These are phyloP conservation scores for Esperia sulphurella DNA, from an alignment of 2,888 invertebrate genomes.

Conservation along the genomic window DNA sequence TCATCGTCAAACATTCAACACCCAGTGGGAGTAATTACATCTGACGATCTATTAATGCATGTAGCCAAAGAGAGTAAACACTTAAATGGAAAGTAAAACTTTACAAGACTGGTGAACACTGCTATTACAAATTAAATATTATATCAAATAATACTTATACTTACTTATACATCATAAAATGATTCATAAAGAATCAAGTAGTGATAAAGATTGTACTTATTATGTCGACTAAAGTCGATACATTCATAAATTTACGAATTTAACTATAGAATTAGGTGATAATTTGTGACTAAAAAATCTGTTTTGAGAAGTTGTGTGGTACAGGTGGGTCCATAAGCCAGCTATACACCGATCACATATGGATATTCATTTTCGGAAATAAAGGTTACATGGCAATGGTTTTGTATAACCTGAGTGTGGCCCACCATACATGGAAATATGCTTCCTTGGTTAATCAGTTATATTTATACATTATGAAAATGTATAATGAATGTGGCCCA, in stretches of 20 bases:
- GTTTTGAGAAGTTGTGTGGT: not conserved
- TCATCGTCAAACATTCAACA: conserved; percentile 56
- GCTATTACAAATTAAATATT: not conserved
- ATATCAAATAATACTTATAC: not conserved
- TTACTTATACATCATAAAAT: not conserved
- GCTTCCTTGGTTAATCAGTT: conserved; percentile 8
- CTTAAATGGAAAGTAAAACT: conserved; percentile 43
- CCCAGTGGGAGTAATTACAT: conserved; percentile 84
- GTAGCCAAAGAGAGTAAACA: conserved; percentile 60
- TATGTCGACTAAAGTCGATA: conserved; percentile 2
- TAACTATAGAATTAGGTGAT: conserved; percentile 6
- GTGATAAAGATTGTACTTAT: conserved; percentile 5
- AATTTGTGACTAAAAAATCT: not conserved
- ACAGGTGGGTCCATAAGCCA: not conserved
- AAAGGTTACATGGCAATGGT: no score
- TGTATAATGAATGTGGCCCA: no score
- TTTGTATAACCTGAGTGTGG: no score
- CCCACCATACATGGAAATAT: conserved; percentile 1
- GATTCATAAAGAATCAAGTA: conserved; percentile 3
- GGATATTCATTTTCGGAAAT: no score
- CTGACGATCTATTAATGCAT: conserved; percentile 83
- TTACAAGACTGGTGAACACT: conserved; percentile 1
- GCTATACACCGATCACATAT: no score
- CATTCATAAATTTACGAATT: conserved; percentile 1
- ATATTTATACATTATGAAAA: conserved; percentile 1